Percentiles rank a stretch among this genome's conserved stretches.
phyloP scores from a whole-genome alignment of 92 coral and sea anemone species.

The Montipora capitata region DNA sequence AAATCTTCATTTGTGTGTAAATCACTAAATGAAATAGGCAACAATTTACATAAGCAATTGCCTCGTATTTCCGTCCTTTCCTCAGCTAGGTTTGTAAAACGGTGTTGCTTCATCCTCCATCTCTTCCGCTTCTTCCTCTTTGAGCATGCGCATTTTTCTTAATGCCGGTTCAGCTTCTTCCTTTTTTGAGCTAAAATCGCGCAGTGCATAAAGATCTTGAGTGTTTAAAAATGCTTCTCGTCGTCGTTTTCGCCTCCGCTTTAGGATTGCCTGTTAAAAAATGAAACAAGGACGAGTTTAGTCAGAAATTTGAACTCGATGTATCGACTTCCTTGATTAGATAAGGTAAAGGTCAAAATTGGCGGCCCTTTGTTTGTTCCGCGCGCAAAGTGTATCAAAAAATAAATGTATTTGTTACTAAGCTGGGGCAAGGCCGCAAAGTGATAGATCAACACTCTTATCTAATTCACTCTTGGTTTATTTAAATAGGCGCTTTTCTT shows the following conservation, averaged over 20 bases:
- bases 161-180: conserved; percentile 12
- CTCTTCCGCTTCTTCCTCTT: conserved; percentile 17
- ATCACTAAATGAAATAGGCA: too few species aligned
- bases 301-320: not conserved
- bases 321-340: too few species aligned
- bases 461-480: too few species aligned
- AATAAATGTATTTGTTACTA: too few species aligned
- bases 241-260: not conserved
- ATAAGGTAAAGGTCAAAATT: too few species aligned
- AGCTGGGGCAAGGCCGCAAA: too few species aligned
- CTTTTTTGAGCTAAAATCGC: conserved; percentile 8
- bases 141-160: not conserved
- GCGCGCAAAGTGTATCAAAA: too few species aligned
- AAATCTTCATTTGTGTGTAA: too few species aligned
- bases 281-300: not conserved
- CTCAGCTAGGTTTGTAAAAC: conserved; percentile 23
- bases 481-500: too few species aligned
- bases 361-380: too few species aligned
- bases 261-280: conserved; percentile 8
- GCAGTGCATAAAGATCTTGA: conserved; percentile 26
- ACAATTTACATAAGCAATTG: too few species aligned
- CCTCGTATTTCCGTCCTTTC: not conserved
- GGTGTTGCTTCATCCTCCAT: conserved; percentile 13
- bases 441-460: too few species aligned
- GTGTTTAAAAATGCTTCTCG: conserved; percentile 8